Percentiles rank a stretch among this genome's conserved stretches.
Conservation (phyloP, 2,797 vertebrate species). For the Pseudomugil gertrudae region DNA sequence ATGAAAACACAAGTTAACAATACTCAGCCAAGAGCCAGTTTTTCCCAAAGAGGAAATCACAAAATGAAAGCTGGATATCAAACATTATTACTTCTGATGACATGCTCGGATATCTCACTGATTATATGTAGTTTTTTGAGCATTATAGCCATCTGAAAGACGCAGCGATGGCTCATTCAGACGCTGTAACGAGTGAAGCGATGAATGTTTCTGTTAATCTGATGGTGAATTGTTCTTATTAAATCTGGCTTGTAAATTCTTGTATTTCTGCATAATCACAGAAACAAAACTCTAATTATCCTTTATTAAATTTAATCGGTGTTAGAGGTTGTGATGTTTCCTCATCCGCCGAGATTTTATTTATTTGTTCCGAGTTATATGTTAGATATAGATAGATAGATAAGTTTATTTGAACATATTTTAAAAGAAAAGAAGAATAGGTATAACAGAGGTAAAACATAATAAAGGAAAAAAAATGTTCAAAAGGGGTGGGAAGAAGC, state of each 20-base stretch:
- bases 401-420: no score
- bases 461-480: no score
- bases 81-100: constrained; percentile 33
- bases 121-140: not conserved
- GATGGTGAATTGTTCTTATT: not conserved
- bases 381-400: no score
- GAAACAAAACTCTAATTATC: not conserved
- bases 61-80: constrained; percentile 11
- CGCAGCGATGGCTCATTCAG: not conserved
- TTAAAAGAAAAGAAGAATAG: no score
- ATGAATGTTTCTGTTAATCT: not conserved
- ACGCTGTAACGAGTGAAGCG: not conserved
- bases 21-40: constrained; percentile 2
- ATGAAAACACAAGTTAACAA: constrained; percentile 30
- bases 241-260: not conserved
- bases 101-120: constrained; percentile 10
- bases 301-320: constrained; percentile 8
- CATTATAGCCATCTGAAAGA: constrained; percentile 5
- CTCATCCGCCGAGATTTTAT: not conserved
- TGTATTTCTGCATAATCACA: not conserved
- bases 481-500: no score
- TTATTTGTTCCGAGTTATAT: no score
- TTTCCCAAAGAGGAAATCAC: constrained; percentile 16
- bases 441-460: no score
- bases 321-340: not conserved